A percentile compares a stretch with the other conserved stretches of the same genome.
phyloP scores from a whole-genome alignment of 2,113 vertebrate species.

The Dendrocopos noguchii region DNA sequence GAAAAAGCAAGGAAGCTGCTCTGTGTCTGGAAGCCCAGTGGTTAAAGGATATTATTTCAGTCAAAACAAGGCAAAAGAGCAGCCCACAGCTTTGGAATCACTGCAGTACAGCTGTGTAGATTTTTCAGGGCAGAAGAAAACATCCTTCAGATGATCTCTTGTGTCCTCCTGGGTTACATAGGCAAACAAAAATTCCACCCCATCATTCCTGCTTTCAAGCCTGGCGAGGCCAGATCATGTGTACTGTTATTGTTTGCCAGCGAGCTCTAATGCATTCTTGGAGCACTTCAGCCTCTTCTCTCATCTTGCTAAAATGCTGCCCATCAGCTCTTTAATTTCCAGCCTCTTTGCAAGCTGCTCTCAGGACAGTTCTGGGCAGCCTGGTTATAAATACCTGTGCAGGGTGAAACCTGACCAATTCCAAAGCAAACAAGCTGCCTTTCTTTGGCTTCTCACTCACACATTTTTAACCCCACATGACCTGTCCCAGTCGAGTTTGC shows the following conservation, averaged over 20 bases:
- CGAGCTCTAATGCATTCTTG: not conserved
- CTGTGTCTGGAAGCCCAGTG: not conserved
- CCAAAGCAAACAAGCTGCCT: not conserved
- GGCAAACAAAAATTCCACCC: not conserved
- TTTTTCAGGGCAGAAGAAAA: not conserved
- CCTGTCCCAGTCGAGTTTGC: too few relatives aligned
- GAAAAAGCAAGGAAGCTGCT: not conserved
- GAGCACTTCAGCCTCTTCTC: slow-evolving; percentile 16
- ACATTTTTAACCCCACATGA: not conserved
- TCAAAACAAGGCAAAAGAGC: not conserved
- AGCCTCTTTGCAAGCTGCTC: not conserved
- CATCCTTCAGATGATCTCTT: not conserved
- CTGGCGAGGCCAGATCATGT: not conserved
- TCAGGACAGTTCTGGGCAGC: not conserved
- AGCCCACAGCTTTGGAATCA: not conserved
- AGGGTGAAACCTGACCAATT: not conserved
- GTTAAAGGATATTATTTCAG: not conserved
- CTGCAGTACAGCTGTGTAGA: not conserved
- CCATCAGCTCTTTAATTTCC: not conserved
- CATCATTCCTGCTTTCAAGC: not conserved
- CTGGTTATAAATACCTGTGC: not conserved
- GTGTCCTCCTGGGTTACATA: not conserved
- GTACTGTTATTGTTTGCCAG: not conserved
- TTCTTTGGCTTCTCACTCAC: accelerated
- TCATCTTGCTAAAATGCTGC: not conserved